Conservation (phyloP, 1,140 invertebrate genomes). For the Leptopilina clavipes region DNA sequence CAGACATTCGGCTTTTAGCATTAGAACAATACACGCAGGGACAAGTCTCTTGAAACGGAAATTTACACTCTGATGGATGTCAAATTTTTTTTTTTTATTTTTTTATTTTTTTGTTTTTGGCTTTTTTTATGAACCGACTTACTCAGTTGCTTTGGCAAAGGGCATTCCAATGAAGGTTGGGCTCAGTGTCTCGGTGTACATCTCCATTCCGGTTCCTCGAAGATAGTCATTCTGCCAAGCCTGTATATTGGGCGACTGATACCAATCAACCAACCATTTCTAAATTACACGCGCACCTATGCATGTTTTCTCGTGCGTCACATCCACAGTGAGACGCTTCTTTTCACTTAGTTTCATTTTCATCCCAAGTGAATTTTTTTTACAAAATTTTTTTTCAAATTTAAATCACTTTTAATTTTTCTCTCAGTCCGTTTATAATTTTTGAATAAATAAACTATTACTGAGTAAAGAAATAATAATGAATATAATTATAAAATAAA, state of each 20-base stretch:
- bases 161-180: constrained; percentile 97
- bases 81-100: not conserved
- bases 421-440: not conserved
- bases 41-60: constrained; percentile 66
- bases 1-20: constrained; percentile 23
- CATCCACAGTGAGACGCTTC: constrained; percentile 53
- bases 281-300: constrained; percentile 72
- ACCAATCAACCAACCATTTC: constrained; percentile 76
- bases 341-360: constrained; percentile 34
- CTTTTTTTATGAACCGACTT: constrained; percentile 81
- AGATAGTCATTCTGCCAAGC: constrained; percentile 99
- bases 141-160: constrained; percentile 98
- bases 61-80: constrained; percentile 53
- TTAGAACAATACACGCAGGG: not conserved
- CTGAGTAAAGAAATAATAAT: too few species aligned
- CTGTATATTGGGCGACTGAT: constrained; percentile 93
- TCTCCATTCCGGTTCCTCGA: constrained; percentile 98
- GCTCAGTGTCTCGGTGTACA: constrained; percentile 99
- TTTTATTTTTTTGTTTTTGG: constrained; percentile 36
- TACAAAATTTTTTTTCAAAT: not conserved
- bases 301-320: constrained; percentile 66
- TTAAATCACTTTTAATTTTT: constrained; percentile 41
- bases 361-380: too few species aligned
- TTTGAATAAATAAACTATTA: too few species aligned
- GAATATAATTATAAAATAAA: too few species aligned